phyloP scores from a whole-genome alignment of 2,797 vertebrate genomes.

The Manis pentadactyla region DNA sequence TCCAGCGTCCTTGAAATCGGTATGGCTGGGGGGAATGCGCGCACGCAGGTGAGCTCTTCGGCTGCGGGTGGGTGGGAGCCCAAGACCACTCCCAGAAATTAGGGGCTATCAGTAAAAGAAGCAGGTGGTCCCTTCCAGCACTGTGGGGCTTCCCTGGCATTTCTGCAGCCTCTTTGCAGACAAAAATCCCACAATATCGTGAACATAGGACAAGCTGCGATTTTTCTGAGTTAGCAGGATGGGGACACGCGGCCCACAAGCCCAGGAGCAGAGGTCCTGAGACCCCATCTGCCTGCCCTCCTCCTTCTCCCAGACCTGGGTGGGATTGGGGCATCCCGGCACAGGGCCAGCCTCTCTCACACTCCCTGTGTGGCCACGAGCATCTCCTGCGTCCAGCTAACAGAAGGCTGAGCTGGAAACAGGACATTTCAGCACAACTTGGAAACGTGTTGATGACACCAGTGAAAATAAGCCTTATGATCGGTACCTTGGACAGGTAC shows the following conservation, averaged over 20 bases:
- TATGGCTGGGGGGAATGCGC: background rate
- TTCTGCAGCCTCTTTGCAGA: background rate
- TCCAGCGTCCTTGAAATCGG: no score
- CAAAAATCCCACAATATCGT: no score
- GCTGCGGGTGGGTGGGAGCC: no score
- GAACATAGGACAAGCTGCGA: no score
- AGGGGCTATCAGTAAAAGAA: background rate
- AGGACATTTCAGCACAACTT: accelerated
- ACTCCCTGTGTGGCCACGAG: accelerated
- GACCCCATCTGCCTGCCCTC: background rate
- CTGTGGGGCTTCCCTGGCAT: background rate
- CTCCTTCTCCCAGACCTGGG: background rate
- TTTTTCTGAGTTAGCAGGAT: no score
- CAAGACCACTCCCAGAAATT: background rate
- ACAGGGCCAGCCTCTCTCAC: background rate
- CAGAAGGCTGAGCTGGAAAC: background rate
- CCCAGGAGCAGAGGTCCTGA: background rate
- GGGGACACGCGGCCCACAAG: no score
- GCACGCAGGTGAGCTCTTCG: no score
- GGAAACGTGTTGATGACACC: no score
- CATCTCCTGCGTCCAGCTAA: accelerated
- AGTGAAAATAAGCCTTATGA: background rate
- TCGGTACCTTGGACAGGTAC: accelerated
- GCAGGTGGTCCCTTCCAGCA: background rate
- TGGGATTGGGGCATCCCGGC: background rate